phyloP scores from a whole-genome alignment of 1,140 invertebrate genomes.

The Trichomalopsis sarcophagae region DNA sequence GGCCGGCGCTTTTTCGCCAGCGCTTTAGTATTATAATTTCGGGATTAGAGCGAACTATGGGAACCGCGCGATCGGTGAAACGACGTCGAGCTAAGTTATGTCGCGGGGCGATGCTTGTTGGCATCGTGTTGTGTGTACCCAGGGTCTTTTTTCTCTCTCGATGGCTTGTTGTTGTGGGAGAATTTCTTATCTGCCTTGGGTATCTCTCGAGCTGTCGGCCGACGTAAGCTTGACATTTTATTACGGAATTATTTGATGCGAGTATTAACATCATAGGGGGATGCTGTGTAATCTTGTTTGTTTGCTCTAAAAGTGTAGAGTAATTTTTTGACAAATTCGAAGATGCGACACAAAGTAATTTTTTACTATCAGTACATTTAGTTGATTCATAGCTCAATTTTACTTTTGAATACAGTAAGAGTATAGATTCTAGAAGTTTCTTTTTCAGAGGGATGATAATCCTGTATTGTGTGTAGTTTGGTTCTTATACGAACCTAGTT shows the following conservation, averaged over 20 bases:
- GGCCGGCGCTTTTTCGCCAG: not conserved
- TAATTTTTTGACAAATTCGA: not conserved
- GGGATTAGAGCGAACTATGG: constrained; percentile 55
- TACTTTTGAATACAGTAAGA: too few relatives aligned
- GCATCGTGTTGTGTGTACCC: not conserved
- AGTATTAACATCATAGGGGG: not conserved
- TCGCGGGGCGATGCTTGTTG: not conserved
- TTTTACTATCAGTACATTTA: too few relatives aligned
- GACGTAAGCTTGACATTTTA: constrained; percentile 13
- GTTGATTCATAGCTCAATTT: too few relatives aligned
- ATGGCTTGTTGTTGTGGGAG: constrained; percentile 37
- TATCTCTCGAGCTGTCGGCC: not conserved
- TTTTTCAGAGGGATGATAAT: too few relatives aligned
- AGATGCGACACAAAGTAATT: too few relatives aligned
- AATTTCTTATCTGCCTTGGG: constrained; percentile 33
- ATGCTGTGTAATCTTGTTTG: not conserved
- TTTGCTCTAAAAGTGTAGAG: not conserved
- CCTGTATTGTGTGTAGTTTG: too few relatives aligned
- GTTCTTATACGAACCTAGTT: too few relatives aligned
- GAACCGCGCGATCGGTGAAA: constrained; percentile 29
- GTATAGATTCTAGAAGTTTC: too few relatives aligned
- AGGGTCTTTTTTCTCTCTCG: not conserved
- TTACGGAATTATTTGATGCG: constrained; percentile 40
- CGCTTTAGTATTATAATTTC: constrained; percentile 48
- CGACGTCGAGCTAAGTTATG: constrained; percentile 1